These are phyloP conservation scores for Murina feae DNA, from an alignment of 2,113 vertebrate species.

Conservation along the genomic window DNA sequence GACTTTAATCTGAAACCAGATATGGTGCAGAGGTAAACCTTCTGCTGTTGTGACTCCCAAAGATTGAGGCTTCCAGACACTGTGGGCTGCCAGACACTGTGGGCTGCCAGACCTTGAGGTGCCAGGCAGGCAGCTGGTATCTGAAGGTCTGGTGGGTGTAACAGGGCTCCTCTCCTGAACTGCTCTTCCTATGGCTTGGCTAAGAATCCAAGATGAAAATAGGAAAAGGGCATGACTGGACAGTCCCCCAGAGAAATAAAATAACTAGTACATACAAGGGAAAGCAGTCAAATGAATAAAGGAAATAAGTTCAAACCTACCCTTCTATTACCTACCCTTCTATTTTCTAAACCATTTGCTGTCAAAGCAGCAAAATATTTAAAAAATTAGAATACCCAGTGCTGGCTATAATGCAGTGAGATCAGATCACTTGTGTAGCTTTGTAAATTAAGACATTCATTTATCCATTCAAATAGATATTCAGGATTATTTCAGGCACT, in stretches of 20 bases:
- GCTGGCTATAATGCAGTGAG: neutral
- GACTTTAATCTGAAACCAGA: neutral
- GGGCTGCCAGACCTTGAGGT: neutral
- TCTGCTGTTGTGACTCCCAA: no score
- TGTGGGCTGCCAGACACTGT: rapidly evolving
- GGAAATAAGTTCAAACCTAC: neutral
- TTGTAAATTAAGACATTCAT: no score
- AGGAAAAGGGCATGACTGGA: neutral
- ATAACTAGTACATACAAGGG: neutral
- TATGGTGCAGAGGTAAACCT: rapidly evolving
- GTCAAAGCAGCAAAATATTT: neutral
- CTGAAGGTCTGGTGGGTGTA: neutral
- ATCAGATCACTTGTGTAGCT: neutral
- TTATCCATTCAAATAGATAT: neutral
- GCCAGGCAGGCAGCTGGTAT: neutral
- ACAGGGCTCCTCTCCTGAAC: neutral
- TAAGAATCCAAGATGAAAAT: neutral
- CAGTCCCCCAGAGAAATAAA: neutral
- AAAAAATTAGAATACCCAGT: neutral
- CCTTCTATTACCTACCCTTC: neutral
- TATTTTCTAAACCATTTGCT: neutral
- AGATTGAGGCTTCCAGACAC: neutral
- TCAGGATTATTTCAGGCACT: neutral
- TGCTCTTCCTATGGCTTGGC: neutral
- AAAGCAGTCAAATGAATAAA: neutral